phyloP scores from a whole-genome alignment of 2,888 invertebrate species.

The Entomobrya proxima region DNA sequence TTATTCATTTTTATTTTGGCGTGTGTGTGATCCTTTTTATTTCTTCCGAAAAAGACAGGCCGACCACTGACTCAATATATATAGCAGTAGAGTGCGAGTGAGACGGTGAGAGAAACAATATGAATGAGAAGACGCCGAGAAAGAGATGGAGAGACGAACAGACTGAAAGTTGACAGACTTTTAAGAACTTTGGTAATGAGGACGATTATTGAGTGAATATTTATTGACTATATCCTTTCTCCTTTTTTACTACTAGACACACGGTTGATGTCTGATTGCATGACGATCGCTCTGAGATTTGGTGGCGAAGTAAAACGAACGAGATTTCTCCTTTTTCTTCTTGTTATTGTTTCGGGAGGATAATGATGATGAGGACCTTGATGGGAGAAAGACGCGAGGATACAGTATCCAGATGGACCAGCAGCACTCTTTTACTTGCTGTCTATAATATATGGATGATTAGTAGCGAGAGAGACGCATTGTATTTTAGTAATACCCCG shows the following conservation, averaged over 20 bases:
- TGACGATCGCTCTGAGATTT: neutral
- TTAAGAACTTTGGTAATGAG: neutral
- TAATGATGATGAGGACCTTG: constrained; percentile 25
- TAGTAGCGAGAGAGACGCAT: no score
- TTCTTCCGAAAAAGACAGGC: neutral
- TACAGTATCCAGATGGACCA: constrained; percentile 45
- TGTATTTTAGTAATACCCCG: no score
- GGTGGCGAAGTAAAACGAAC: neutral
- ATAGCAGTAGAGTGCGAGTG: no score
- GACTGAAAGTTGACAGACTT: neutral
- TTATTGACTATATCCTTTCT: neutral
- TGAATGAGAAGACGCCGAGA: neutral
- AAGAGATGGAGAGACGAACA: neutral
- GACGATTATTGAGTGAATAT: constrained; percentile 28
- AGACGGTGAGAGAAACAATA: neutral
- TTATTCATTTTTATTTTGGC: neutral
- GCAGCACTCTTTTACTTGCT: no score
- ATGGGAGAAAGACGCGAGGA: constrained; percentile 41
- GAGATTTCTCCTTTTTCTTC: neutral
- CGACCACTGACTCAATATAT: neutral
- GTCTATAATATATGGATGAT: no score
- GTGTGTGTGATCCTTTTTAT: neutral
- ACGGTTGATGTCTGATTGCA: neutral
- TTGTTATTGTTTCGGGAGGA: neutral
- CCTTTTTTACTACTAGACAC: neutral